Conservation (phyloP, 2,797 vertebrate species). For the Myotis planiceps region DNA sequence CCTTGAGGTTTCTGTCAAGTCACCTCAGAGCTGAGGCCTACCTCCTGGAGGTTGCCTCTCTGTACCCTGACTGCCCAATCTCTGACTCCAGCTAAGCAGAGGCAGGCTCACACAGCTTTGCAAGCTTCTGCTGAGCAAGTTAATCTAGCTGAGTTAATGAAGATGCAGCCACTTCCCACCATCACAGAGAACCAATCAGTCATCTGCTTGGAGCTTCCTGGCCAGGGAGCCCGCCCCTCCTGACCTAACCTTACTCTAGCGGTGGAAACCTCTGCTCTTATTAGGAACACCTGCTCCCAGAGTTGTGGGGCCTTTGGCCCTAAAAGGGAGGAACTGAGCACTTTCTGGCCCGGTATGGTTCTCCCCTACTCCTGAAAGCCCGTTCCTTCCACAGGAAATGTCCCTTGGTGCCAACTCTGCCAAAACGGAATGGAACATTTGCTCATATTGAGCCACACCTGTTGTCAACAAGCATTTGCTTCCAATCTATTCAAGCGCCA, state of each 20-base stretch:
- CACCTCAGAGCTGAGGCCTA: not conserved
- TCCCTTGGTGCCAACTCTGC: constrained; percentile 4
- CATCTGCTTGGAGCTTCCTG: not conserved
- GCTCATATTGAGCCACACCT: constrained; percentile 58
- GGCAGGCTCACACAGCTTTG: not conserved
- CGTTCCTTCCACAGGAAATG: not conserved
- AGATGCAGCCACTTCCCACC: not conserved
- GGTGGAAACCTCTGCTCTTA: not conserved
- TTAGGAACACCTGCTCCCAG: not conserved
- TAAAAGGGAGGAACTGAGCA: not conserved
- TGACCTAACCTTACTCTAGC: not conserved
- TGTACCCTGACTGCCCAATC: not conserved
- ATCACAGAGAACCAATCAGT: not conserved
- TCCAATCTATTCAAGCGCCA: constrained; percentile 37
- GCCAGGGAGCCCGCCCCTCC: not conserved
- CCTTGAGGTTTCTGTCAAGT: not conserved
- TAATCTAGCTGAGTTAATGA: not conserved
- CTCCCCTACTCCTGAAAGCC: not conserved
- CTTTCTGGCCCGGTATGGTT: not conserved
- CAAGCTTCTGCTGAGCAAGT: not conserved
- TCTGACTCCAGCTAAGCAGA: not conserved
- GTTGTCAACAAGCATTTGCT: constrained; percentile 63
- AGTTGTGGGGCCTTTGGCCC: not conserved
- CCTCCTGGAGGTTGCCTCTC: not conserved
- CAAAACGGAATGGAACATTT: not conserved